Evolutionary conservation across 2,888 invertebrate species (phyloP).

Genomic region (Harmothoe impar): DNA sequence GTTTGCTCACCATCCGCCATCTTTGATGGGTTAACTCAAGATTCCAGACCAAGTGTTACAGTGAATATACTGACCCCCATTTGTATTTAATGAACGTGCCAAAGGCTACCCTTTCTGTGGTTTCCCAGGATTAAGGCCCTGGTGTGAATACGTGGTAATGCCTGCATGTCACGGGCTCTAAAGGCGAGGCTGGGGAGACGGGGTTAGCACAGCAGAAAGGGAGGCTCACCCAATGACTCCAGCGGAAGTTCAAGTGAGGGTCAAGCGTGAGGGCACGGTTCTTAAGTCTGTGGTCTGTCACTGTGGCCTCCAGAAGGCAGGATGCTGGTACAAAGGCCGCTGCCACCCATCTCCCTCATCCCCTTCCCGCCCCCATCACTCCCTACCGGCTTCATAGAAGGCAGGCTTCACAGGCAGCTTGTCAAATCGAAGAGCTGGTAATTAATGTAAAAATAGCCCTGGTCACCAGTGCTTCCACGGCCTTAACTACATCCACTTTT

Average conservation of each 20-base stretch:
- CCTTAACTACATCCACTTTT: background rate
- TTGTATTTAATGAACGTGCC: conserved; percentile 11
- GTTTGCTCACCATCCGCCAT: too few relatives aligned
- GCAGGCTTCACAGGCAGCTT: background rate
- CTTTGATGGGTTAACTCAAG: too few relatives aligned
- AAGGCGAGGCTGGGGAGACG: background rate
- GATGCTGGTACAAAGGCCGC: too few relatives aligned
- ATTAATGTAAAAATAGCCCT: conserved; percentile 16
- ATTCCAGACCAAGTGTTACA: too few relatives aligned
- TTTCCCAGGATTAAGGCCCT: background rate
- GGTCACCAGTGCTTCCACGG: background rate
- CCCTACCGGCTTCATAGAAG: background rate
- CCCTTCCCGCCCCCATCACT: background rate
- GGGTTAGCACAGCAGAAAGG: background rate
- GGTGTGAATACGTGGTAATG: background rate
- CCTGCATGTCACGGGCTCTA: background rate
- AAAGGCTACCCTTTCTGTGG: background rate
- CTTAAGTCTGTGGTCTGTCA: too few relatives aligned
- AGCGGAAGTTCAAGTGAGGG: conserved; percentile 5
- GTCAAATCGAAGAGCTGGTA: background rate
- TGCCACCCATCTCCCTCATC: too few relatives aligned
- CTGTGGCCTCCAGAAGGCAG: too few relatives aligned
- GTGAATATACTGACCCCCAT: background rate
- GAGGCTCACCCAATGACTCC: background rate
- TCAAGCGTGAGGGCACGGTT: background rate